Percentiles rank a stretch among this genome's conserved stretches.
phyloP scores from a whole-genome alignment of 1,140 invertebrate genomes.

The Medauroidea extradentata region DNA sequence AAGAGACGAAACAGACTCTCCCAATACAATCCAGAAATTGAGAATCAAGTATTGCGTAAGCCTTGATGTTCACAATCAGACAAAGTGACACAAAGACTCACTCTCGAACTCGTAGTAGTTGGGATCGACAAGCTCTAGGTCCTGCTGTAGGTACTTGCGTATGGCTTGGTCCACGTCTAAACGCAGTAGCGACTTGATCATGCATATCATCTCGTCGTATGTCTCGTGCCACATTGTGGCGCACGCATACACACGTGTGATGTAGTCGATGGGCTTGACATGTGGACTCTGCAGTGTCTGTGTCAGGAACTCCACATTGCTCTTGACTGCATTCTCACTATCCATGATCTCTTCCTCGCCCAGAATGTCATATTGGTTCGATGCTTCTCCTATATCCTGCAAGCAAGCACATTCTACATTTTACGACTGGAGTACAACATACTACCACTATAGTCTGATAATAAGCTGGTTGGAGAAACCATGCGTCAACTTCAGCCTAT shows the following conservation, averaged over 20 bases:
- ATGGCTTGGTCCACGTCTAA: conserved; percentile 94
- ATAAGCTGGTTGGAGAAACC: too few relatives aligned
- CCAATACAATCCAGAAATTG: too few relatives aligned
- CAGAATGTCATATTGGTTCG: neutral
- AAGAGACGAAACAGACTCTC: too few relatives aligned
- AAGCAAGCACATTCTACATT: neutral
- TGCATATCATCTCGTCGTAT: conserved; percentile 92
- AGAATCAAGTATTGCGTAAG: too few relatives aligned
- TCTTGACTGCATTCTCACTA: conserved; percentile 89
- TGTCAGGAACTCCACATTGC: conserved; percentile 87
- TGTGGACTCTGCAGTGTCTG: conserved; percentile 76
- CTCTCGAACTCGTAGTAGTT: conserved; percentile 99
- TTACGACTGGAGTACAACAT: neutral
- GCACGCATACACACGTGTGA: conserved; percentile 94
- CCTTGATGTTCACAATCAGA: too few relatives aligned
- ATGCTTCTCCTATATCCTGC: neutral
- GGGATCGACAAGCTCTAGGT: conserved; percentile 85
- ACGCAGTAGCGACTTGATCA: conserved; percentile 80
- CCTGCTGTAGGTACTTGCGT: conserved; percentile 85
- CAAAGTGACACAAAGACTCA: too few relatives aligned
- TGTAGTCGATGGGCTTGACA: conserved; percentile 82
- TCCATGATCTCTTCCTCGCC: conserved; percentile 64
- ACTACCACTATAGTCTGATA: neutral
- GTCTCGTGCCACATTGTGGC: conserved; percentile 99
- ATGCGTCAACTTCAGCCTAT: too few relatives aligned